A percentile compares a stretch with the other conserved stretches of the same genome.
phyloP scores from a whole-genome alignment of 2,113 vertebrate species.

The Prunella fulvescens region DNA sequence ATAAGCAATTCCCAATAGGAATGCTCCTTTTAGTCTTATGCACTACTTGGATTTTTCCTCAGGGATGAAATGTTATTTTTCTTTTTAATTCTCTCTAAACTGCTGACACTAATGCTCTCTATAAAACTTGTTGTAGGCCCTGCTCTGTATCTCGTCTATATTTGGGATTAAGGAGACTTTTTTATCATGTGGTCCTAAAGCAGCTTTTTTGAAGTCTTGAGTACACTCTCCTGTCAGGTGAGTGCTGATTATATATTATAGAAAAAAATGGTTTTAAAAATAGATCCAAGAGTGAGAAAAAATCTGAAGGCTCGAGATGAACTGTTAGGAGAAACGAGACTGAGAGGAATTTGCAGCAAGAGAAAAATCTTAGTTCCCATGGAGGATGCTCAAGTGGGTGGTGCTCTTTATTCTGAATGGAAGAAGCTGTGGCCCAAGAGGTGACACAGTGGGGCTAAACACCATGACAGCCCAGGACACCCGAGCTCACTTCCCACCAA shows the following conservation, averaged over 20 bases:
- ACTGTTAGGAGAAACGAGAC: not conserved
- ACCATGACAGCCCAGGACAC: fast-evolving
- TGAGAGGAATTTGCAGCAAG: not conserved
- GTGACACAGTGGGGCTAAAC: not conserved
- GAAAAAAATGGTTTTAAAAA: slow-evolving; percentile 1
- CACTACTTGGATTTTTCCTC: slow-evolving; percentile 5
- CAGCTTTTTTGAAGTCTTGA: slow-evolving; percentile 22
- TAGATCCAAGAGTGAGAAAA: slow-evolving; percentile 2
- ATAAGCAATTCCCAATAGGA: slow-evolving; percentile 15
- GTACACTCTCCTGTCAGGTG: slow-evolving; percentile 25
- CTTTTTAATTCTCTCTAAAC: slow-evolving; percentile 47
- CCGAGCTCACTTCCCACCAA: not conserved
- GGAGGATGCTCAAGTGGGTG: not conserved
- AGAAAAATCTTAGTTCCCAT: not conserved
- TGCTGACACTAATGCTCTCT: slow-evolving; percentile 48
- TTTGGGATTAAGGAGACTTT: slow-evolving; percentile 46
- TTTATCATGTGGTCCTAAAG: slow-evolving; percentile 22
- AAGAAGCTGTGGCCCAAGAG: not conserved
- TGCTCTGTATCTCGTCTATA: not conserved
- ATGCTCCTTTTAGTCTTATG: not conserved
- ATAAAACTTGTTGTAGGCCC: slow-evolving; percentile 3
- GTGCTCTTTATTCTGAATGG: not conserved
- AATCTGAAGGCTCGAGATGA: not conserved
- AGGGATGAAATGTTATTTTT: slow-evolving; percentile 20
- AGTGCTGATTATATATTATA: not conserved